Evolutionary conservation across 2,888 invertebrate genomes (phyloP).

Genomic region (Venusia cambrica): DNA sequence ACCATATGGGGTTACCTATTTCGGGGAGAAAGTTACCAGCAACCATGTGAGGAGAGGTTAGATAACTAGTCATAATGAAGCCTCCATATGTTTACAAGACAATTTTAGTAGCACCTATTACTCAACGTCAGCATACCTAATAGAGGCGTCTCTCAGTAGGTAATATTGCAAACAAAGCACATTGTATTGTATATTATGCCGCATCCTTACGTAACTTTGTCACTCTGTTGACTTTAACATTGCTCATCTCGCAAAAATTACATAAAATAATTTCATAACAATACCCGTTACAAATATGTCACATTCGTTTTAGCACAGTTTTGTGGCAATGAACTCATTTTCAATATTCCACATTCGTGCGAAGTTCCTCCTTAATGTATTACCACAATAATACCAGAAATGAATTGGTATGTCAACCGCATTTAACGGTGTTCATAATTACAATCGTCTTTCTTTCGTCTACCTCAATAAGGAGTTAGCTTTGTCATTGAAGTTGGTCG

Average conservation of each 20-base stretch:
- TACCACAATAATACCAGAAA: conserved; percentile 24
- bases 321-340: conserved; percentile 4
- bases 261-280: conserved; percentile 21
- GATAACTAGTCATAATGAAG: conserved; percentile 18
- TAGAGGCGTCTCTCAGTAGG: conserved; percentile 13
- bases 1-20: conserved; percentile 8
- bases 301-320: conserved; percentile 11
- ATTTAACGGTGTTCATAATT: conserved; percentile 23
- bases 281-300: conserved; percentile 5
- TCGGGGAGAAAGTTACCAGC: conserved; percentile 16
- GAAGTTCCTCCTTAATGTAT: not conserved
- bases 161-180: conserved; percentile 23
- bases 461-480: conserved; percentile 33
- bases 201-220: conserved; percentile 26
- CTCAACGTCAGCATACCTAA: conserved; percentile 16
- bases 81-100: conserved; percentile 21
- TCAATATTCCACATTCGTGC: conserved; percentile 6
- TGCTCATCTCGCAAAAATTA: conserved; percentile 21
- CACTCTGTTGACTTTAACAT: conserved; percentile 26
- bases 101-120: conserved; percentile 26
- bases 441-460: conserved; percentile 30
- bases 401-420: conserved; percentile 25
- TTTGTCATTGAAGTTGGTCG: conserved; percentile 38
- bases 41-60: conserved; percentile 13
- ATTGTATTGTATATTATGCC: too few species aligned